These are phyloP conservation scores for Eciton burchellii DNA, from an alignment of 1,140 invertebrate species.

Conservation along the genomic window DNA sequence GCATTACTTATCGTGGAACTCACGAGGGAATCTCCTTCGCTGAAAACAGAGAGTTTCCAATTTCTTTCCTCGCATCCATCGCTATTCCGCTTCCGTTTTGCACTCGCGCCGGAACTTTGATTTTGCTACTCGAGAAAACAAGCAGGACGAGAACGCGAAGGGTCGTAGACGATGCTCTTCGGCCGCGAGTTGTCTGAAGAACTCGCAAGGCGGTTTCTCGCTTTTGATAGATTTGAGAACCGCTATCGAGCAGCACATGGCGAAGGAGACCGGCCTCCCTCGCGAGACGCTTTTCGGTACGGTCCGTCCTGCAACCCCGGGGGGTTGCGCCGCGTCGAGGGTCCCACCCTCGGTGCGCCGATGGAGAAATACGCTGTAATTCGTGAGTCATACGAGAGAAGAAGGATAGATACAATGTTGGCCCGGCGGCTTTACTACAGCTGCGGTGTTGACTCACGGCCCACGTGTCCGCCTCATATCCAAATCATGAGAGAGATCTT, in stretches of 20 bases:
- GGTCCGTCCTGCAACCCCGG: no score
- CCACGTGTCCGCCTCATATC: neutral
- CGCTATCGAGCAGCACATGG: conserved; percentile 20
- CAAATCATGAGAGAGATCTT: conserved; percentile 28
- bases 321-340: conserved; percentile 48
- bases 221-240: conserved; percentile 33
- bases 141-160: neutral
- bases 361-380: conserved; percentile 63
- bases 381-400: conserved; percentile 63
- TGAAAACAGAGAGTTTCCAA: neutral
- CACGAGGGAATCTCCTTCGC: neutral
- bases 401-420: conserved; percentile 41
- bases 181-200: neutral
- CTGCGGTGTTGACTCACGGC: neutral
- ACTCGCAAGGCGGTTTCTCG: neutral
- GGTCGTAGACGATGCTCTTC: no score
- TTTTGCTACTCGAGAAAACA: no score
- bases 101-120: no score
- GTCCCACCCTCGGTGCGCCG: conserved; percentile 54
- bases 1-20: neutral
- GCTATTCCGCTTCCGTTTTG: neutral
- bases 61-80: no score
- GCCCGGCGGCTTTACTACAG: neutral
- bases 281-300: conserved; percentile 5
- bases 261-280: conserved; percentile 44